Conservation (phyloP, 2,888 invertebrate genomes). For the Chironomus riparius region DNA sequence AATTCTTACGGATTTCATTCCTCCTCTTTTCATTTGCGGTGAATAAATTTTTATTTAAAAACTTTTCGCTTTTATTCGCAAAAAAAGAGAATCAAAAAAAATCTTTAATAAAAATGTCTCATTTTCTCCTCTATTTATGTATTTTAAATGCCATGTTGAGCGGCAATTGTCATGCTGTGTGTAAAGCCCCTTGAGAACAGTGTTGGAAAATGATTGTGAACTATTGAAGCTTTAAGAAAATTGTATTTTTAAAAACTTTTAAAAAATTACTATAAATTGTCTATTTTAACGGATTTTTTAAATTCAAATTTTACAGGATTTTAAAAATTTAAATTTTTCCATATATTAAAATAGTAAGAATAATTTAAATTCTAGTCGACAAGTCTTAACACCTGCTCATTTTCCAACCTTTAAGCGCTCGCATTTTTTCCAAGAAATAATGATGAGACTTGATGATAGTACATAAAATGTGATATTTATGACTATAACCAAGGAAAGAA, state of each 20-base stretch:
- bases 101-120: not conserved
- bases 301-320: too few species aligned
- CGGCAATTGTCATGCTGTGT: not conserved
- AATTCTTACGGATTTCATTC: not conserved
- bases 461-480: not conserved
- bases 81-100: not conserved
- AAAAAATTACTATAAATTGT: too few species aligned
- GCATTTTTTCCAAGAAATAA: not conserved
- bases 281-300: too few species aligned
- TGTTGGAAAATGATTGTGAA: not conserved
- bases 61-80: not conserved
- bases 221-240: too few species aligned
- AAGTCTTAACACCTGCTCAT: not conserved
- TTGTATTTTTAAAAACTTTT: too few species aligned
- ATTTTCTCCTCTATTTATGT: too few species aligned
- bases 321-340: too few species aligned
- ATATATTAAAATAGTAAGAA: too few species aligned
- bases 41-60: constrained; percentile 13
- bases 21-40: not conserved
- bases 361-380: too few species aligned
- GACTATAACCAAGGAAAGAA: not conserved
- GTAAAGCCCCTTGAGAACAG: not conserved
- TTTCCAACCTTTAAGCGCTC: not conserved
- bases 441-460: not conserved
- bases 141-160: not conserved